These are phyloP conservation scores for Amblyraja radiata DNA, from an alignment of 2,797 vertebrate genomes.

Conservation along the genomic window DNA sequence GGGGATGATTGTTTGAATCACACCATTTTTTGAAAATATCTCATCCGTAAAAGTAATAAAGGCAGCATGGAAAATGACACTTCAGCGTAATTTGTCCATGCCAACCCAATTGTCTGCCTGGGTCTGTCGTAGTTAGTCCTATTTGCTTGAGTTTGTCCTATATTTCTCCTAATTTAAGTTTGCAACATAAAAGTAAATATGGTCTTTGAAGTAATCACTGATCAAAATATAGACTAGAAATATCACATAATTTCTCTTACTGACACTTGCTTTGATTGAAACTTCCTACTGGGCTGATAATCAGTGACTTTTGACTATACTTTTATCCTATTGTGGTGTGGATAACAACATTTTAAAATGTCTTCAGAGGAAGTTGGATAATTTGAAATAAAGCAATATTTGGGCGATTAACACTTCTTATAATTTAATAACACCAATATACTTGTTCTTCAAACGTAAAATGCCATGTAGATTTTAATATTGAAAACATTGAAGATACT, in stretches of 20 bases:
- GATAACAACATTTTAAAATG: neutral
- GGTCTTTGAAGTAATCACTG: neutral
- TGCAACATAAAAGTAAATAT: neutral
- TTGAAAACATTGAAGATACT: neutral
- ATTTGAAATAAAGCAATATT: neutral
- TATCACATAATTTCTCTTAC: neutral
- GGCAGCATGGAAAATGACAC: no score
- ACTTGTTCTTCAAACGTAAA: neutral
- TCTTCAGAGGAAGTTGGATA: neutral
- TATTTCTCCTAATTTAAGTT: neutral
- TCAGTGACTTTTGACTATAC: neutral
- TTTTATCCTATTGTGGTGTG: neutral
- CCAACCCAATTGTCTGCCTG: no score
- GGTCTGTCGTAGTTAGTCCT: no score
- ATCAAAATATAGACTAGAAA: neutral
- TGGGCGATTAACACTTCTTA: neutral
- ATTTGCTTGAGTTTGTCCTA: no score
- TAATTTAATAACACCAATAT: slow-evolving; percentile 4
- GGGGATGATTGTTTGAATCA: no score
- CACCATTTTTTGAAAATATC: neutral
- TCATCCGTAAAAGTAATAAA: neutral
- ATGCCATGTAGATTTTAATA: neutral
- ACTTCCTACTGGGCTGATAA: neutral
- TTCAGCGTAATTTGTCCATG: no score
- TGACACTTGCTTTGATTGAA: neutral